These are phyloP conservation scores for Notamacropus eugenii DNA, from an alignment of 2,797 vertebrate genomes.

Conservation along the genomic window DNA sequence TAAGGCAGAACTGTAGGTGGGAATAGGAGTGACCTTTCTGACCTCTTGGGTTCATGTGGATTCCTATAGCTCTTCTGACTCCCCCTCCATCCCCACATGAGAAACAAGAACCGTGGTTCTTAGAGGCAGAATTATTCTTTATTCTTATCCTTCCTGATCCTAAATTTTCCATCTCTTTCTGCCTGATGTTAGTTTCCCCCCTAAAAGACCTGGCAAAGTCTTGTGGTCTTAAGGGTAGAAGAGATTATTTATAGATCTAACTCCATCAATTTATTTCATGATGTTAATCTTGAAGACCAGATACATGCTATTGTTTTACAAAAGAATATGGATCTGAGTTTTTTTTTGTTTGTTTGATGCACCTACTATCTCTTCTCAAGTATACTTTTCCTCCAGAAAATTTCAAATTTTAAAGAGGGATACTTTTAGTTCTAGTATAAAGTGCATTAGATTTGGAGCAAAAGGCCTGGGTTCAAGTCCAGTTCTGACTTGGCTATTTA, in stretches of 20 bases:
- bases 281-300: background rate
- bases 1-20: background rate
- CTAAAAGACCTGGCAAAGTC: background rate
- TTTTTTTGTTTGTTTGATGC: background rate
- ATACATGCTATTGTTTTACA: background rate
- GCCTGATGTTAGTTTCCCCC: background rate
- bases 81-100: background rate
- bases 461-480: no score
- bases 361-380: background rate
- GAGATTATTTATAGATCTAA: background rate
- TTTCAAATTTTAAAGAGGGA: background rate
- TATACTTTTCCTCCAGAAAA: background rate
- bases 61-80: background rate
- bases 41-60: background rate
- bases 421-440: background rate
- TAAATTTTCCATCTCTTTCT: background rate
- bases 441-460: background rate
- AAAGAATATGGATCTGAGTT: background rate
- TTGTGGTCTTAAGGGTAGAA: background rate
- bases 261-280: background rate
- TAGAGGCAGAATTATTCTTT: background rate
- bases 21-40: background rate
- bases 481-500: background rate
- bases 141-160: background rate
- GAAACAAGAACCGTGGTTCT: background rate